phyloP scores from a whole-genome alignment of 92 coral and sea anemone species.

The Palythoa caribaeorum region DNA sequence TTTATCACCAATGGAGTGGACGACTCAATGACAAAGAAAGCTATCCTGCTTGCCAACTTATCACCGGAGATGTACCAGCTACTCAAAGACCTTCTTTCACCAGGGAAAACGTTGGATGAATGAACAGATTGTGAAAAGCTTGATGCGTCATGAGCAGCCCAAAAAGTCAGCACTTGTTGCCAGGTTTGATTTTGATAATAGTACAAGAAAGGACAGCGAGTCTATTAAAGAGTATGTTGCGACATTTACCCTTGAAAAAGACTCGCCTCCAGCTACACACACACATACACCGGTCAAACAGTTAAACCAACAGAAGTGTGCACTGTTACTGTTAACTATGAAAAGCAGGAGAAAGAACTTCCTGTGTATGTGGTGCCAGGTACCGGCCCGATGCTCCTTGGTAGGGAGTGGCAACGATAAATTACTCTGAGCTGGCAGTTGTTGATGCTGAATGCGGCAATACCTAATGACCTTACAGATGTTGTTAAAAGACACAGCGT shows the following conservation, averaged over 20 bases:
- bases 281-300: slow-evolving; percentile 66
- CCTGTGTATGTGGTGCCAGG: slow-evolving; percentile 26
- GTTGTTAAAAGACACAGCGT: not conserved
- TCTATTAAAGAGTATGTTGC: slow-evolving; percentile 32
- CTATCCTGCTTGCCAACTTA: too few species aligned
- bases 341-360: not conserved
- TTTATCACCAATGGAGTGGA: too few species aligned
- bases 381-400: not conserved
- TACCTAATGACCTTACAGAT: not conserved
- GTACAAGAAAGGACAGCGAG: slow-evolving; percentile 46
- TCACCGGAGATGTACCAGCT: too few species aligned
- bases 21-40: too few species aligned
- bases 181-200: too few species aligned
- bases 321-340: not conserved
- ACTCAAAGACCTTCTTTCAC: not conserved
- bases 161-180: too few species aligned
- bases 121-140: not conserved
- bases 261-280: slow-evolving; percentile 49
- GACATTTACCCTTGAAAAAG: slow-evolving; percentile 1
- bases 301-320: slow-evolving; percentile 51
- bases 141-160: not conserved
- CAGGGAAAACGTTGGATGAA: too few species aligned
- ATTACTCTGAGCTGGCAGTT: slow-evolving; percentile 30
- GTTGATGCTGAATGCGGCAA: not conserved
- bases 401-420: slow-evolving; percentile 6